Percentiles rank a stretch among this genome's conserved stretches.
These are phyloP conservation scores for Nyctalus aviator DNA, from an alignment of 2,797 vertebrate species.

Conservation along the genomic window DNA sequence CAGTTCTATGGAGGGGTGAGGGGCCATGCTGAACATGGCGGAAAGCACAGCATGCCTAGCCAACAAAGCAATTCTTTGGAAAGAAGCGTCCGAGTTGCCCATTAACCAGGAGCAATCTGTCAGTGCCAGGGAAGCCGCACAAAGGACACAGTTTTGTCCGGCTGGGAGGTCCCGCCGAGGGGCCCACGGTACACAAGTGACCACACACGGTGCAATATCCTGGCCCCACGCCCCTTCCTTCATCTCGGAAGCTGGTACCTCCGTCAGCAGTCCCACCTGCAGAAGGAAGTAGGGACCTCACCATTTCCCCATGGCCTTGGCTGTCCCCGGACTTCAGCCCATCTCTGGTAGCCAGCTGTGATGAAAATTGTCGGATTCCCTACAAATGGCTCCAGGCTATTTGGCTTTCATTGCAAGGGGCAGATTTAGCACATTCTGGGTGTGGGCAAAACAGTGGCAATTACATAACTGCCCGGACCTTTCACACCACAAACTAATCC, in stretches of 20 bases:
- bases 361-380: conserved; percentile 6
- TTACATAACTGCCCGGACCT: neutral
- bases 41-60: neutral
- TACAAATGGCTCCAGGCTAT: neutral
- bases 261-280: neutral
- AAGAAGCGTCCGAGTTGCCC: conserved; percentile 43
- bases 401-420: conserved; percentile 38
- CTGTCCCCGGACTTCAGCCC: conserved; percentile 33
- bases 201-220: neutral
- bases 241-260: neutral
- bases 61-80: conserved; percentile 45
- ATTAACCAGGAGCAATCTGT: conserved; percentile 42
- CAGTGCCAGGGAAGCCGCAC: conserved; percentile 37
- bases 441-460: conserved; percentile 24
- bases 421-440: conserved; percentile 47
- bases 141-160: neutral
- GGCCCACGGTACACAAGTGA: neutral
- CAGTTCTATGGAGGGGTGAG: neutral
- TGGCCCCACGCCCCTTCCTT: neutral
- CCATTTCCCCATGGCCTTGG: neutral
- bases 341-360: neutral
- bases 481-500: conserved; percentile 9
- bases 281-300: neutral
- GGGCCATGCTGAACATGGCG: neutral
- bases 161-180: neutral